Evolutionary conservation across 2,113 vertebrate genomes (phyloP), one percentile per base, ranked within the genome.

Genomic region (Montifringilla adamsi): DNA sequence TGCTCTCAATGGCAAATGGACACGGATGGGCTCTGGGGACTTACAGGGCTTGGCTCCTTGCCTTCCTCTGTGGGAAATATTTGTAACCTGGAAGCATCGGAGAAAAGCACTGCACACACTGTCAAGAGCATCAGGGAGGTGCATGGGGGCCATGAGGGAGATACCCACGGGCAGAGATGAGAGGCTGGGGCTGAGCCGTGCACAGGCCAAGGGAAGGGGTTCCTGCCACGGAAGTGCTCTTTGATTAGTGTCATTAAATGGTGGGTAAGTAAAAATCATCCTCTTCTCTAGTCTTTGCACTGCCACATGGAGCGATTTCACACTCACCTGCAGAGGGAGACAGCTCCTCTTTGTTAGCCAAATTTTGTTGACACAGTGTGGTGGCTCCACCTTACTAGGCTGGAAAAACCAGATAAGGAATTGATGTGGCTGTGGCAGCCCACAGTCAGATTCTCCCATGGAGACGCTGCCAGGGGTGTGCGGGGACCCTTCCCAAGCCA

Each of bases 251-350:
- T 23, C 64, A 18, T 47, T 89, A 78, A 78, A 72, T 2, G 2
- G 13, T 12, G 49, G 4, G 3, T 46, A 37, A 70, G 46, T 49
- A 52, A 70, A 84, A 74, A 53, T 26, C 5, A 19, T 10, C 0
- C 0, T 15, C 59, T 86, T 44, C 50, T 41, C 11, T 7, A 47
- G 22, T 11, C 46, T 77, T 67, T 47, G 31, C 31, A 73, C n/a
- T 53, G 21, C 4, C 62, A 43, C 27, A 30, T 2, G 7, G 23
- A 44, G 35, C 1, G 7, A 74, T 59, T 68, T 69, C 76, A 47
- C 24, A 10, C 8, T 84, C 22, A 3, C 94, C 94, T 68, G 93
- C 68, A 94, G 95, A 93, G 94, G 94, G 95, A 94, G 89, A 77
- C 0, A 0, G 50, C 64, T 86, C 27, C 72, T 50, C 64, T 66